Percentiles rank a stretch among this genome's conserved stretches.
Conservation (phyloP, 2,113 vertebrate genomes). For the Aptenodytes forsteri region DNA sequence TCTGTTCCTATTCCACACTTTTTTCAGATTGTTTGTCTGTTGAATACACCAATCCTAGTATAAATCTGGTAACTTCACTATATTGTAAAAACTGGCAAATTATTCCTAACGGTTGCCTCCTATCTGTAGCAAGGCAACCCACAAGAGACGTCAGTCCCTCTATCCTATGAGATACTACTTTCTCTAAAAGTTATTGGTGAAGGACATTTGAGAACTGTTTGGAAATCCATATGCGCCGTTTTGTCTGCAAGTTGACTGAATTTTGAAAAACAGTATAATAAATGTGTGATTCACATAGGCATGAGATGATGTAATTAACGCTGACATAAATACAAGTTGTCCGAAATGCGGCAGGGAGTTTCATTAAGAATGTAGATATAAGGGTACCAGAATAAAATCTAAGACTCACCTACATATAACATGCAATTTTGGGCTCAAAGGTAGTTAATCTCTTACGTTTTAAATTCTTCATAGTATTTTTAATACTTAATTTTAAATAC, state of each 20-base stretch:
- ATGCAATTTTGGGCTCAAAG: neutral
- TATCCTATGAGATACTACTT: fast-evolving
- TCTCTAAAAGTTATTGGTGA: neutral
- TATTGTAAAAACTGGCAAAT: neutral
- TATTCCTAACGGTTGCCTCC: neutral
- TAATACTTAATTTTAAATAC: constrained; percentile 12
- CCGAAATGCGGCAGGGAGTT: neutral
- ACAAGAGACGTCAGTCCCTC: neutral
- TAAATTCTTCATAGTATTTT: constrained; percentile 38
- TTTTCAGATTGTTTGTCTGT: neutral
- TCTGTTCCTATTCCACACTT: neutral
- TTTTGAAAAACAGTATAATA: neutral
- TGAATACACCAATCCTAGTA: neutral
- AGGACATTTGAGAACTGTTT: neutral
- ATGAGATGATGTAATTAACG: neutral
- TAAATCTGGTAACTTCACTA: neutral
- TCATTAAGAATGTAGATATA: neutral
- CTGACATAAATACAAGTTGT: neutral
- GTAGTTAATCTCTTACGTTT: neutral
- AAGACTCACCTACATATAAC: neutral
- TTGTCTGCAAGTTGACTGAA: neutral
- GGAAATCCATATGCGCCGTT: neutral
- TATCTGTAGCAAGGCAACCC: neutral
- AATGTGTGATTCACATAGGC: neutral
- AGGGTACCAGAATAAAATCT: neutral